phyloP scores from a whole-genome alignment of 2,113 vertebrate species.

The Sardina pilchardus region DNA sequence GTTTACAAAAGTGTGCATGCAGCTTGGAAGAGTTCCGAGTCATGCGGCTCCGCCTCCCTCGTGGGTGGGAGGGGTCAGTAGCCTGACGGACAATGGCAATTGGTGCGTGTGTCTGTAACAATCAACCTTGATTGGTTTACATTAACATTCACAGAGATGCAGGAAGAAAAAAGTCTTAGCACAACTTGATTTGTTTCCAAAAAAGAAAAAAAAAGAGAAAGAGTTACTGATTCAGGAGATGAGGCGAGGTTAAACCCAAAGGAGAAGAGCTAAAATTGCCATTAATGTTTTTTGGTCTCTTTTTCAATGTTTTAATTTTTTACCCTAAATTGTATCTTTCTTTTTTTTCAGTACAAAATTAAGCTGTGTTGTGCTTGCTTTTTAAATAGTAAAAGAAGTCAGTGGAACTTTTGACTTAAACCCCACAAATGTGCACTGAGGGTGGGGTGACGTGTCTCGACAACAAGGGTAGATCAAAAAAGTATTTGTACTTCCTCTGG shows the following conservation, averaged over 20 bases:
- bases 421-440: constrained; percentile 72
- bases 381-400: constrained; percentile 80
- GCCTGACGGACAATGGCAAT: constrained; percentile 76
- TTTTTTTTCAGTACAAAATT: constrained; percentile 85
- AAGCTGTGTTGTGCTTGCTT: constrained; percentile 91
- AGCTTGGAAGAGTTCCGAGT: constrained; percentile 87
- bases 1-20: constrained; percentile 87
- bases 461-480: constrained; percentile 73
- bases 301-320: constrained; percentile 48
- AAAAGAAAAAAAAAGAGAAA: constrained; percentile 63
- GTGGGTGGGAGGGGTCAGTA: constrained; percentile 76
- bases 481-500: constrained; percentile 62
- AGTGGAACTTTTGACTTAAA: constrained; percentile 82
- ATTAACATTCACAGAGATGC: constrained; percentile 78
- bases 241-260: background rate
- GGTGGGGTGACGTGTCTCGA: constrained; percentile 64
- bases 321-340: constrained; percentile 80
- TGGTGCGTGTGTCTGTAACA: constrained; percentile 71
- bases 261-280: constrained; percentile 52
- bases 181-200: constrained; percentile 44
- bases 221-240: constrained; percentile 19
- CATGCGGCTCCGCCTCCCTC: constrained; percentile 82
- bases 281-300: constrained; percentile 35
- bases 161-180: constrained; percentile 68
- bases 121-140: constrained; percentile 67